Base-by-base conservation (phyloP, 1,140 invertebrate species). In the Sinonovacula constricta region DNA sequence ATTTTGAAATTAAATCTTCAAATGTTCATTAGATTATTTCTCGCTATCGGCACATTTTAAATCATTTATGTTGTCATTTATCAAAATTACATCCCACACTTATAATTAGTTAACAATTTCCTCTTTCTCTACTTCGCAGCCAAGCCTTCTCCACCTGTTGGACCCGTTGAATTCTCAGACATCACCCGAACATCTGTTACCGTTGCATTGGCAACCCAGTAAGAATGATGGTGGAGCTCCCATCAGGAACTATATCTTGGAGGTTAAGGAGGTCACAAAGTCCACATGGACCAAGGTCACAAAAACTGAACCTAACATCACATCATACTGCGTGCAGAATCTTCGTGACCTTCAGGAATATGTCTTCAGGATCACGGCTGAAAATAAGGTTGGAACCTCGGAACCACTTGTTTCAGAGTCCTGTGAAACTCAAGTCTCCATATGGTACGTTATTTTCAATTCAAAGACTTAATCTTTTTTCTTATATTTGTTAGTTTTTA, bases 161-260 rank as follows among this genome's bases (percentile, higher is more conserved):
- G 97, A 51, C 97, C 85, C 57, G 51, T 96, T 87, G 92, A 96
- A 63, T 72, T 83, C 66, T 81, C 78, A 3, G 70, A 82, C 49
- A 66, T 87, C 15, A 71, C 81, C 18, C 71, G 68, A 18, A 85
- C 96, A 1, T 86, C 96, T 0, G 93, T 99, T 86, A 98, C 98
- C 87, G 92, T 99, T 0, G 94, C 95, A 86, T n/a, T 99, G 98
- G 98, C 94, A 97, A 79, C 97, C 97, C 88, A 97, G 98, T 33
- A 96, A 98, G 87, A 97, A 99, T 90, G 98, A 99, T 92, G 98
- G 98, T 86, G 98, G 98, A 34, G 95, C 97, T 88, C 97, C 97
- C 7, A 94, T 99, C n/a, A 95, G 95, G 0, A 94, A 97, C 88
- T 99, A 99, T 86, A 92, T 95, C 30, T 94, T 99, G n/a, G 97